A percentile compares a stretch with the other conserved stretches of the same genome.
These are phyloP conservation scores for Atherinomorus stipes DNA, from an alignment of 2,113 vertebrate genomes.

Conservation along the genomic window DNA sequence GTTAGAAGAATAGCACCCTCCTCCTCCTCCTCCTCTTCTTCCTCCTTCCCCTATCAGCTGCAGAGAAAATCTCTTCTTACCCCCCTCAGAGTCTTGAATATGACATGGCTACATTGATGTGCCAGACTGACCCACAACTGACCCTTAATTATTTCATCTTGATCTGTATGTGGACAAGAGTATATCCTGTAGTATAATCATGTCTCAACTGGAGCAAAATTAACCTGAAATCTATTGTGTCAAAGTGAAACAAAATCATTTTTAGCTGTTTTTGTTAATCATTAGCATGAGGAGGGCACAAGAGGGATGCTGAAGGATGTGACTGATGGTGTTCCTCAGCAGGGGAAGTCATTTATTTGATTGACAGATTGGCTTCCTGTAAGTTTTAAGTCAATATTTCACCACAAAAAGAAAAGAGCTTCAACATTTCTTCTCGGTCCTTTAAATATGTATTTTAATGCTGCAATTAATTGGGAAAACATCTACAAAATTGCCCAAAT, in stretches of 20 bases:
- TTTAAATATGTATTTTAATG: slow-evolving; percentile 9
- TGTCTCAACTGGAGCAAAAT: not conserved
- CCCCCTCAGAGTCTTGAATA: not conserved
- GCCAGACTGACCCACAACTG: not conserved
- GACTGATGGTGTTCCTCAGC: slow-evolving; percentile 15
- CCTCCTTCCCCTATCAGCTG: slow-evolving; percentile 2
- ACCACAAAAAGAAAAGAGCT: slow-evolving; percentile 31
- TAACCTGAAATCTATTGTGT: not conserved
- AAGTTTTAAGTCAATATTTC: slow-evolving; percentile 40
- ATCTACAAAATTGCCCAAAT: fast-evolving
- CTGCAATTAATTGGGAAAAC: slow-evolving; percentile 3
- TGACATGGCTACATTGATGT: slow-evolving; percentile 1
- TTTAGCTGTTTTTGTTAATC: slow-evolving; percentile 37
- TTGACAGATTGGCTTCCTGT: slow-evolving; percentile 30
- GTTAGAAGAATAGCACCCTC: slow-evolving; percentile 34
- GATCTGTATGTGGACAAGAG: not conserved
- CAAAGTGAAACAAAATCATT: not conserved
- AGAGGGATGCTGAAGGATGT: slow-evolving; percentile 29
- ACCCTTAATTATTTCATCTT: not conserved
- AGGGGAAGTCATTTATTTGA: slow-evolving; percentile 32
- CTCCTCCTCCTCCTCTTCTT: slow-evolving; percentile 10
- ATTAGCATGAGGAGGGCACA: not conserved
- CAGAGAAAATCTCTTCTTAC: slow-evolving; percentile 2
- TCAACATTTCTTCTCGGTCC: slow-evolving; percentile 19
- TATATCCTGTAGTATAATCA: not conserved